A percentile compares a stretch with the other conserved stretches of the same genome.
Evolutionary conservation across 2,888 invertebrate genomes (phyloP).

Genomic region (Pheosia tremula): DNA sequence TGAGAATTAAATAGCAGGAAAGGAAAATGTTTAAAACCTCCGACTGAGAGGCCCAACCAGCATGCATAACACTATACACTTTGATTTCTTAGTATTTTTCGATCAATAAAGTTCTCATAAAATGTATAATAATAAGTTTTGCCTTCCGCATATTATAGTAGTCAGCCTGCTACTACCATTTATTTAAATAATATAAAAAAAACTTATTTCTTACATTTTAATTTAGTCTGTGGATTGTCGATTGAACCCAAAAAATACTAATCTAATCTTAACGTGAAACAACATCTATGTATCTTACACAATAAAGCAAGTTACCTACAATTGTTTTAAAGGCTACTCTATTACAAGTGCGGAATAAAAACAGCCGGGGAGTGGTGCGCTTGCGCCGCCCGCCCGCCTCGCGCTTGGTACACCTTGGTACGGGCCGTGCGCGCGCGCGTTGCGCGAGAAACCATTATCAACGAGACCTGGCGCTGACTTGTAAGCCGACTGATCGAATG

Average conservation of each 20-base stretch:
- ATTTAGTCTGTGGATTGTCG: no score
- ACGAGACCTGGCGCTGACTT: slow-evolving; percentile 34
- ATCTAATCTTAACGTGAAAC: not conserved
- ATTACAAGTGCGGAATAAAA: slow-evolving; percentile 53
- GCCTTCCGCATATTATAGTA: no score
- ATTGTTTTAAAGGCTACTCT: slow-evolving; percentile 56
- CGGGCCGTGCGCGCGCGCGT: slow-evolving; percentile 41
- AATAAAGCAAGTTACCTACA: slow-evolving; percentile 38
- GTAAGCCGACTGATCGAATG: slow-evolving; percentile 13
- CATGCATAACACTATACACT: no score
- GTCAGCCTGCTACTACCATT: no score
- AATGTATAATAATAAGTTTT: no score
- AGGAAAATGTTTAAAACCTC: slow-evolving; percentile 7
- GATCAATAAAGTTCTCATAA: not conserved
- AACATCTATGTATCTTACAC: slow-evolving; percentile 25
- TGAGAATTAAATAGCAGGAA: slow-evolving; percentile 17
- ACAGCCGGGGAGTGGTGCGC: slow-evolving; percentile 52
- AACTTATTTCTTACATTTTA: no score
- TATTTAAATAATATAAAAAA: no score
- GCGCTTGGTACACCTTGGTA: slow-evolving; percentile 71
- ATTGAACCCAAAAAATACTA: no score
- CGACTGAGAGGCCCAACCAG: not conserved
- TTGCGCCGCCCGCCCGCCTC: slow-evolving; percentile 53
- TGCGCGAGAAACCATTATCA: slow-evolving; percentile 33
- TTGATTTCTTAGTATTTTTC: no score